Evolutionary conservation across 2,888 invertebrate genomes (phyloP), one percentile per base, ranked within the genome.

Genomic region (Caenorhabditis sinica): DNA sequence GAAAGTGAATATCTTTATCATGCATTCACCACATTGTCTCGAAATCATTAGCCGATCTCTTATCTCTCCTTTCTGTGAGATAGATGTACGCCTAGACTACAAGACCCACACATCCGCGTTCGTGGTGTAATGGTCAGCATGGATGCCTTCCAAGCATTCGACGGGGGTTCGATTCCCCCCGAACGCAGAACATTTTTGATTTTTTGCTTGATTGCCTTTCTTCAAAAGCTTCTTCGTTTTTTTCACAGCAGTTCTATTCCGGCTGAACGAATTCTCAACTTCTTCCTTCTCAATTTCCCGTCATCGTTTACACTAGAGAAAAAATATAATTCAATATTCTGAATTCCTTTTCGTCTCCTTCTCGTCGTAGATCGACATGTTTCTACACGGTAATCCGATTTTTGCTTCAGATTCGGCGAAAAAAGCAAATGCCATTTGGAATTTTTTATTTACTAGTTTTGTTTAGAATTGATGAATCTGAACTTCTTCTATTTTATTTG

Each of bases 141-240:
- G 88, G 88, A 88, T 88, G 88, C 87, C 87, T 88, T 88, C 88
- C 87, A 87, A 88, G 87, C 88, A 87, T 88, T 88, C 88, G 87
- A 88, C 88, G 88, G 86, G 88, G 88, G 87, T 87, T 87, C 86
- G 85, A 88, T 86, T 86, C 85, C 88, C 88, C 85, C 83, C 85
- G 87, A 86, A 87, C 86, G 86, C 87, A 84, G 77, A 81, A 58
- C 20, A 2, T 13, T 49, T 49, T 51, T 33, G 15, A 17, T 60
- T 68, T 45, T 30, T 65, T 65, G 43, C 25, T 63, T 25, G 25
- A 43, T 43, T 15, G 40, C 25, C n/a, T 65, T 28, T 53, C 43
- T 30, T 66, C 33, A 30, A 58, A 30, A 43, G 28, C 1, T 40
- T 63, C 61, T 17, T 23, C 20, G 13, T 58, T 36, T 23, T 30